Base-by-base conservation (phyloP, 2,888 invertebrate genomes). In the Parnassius glacialis region DNA sequence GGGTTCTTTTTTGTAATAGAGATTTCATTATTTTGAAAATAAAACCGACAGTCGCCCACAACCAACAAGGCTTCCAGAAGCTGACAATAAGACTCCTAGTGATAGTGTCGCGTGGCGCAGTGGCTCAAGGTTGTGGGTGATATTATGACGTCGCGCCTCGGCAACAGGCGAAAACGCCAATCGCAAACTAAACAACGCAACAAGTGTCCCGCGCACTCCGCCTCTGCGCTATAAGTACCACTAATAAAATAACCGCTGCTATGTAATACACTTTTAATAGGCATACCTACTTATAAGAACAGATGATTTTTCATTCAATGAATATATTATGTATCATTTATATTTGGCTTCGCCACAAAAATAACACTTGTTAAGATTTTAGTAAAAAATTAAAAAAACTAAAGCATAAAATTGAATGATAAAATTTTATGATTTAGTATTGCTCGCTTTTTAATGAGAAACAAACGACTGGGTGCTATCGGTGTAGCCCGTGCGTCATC, bases 151-250 rank as follows among this genome's bases (percentile, higher is more conserved):
- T 86, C 79, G 82, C 66, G 70, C 71, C 73, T 75, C 76, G 71
- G 84, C 86, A 84, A 84, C 84, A 84, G 83, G 83, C 85, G 83
- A 81, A 81, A 79, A 80, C 81, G 81, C 81, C 85, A 84, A 79
- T 80, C 81, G 81, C 81, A 85, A 84, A 84, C 87, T 82, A 86
- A 89, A 87, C 87, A 87, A 83, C 87, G 87, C 90, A 90, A 91
- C 87, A 90, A 88, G 90, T 89, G 89, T 85, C 78, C 51, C 66
- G 64, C 64, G 67, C 61, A 62, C 65, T 56, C 61, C 83, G 80
- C 83, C 81, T 80, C 80, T 83, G 77, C 82, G 72, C 74, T 67
- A 65, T 76, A 74, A 81, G 81, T 80, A 75, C 80, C 80, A 80
- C 78, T 81, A 64, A 81, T 78, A 66, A 80, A 84, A 81, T 80